Evolutionary conservation across 1,140 invertebrate species (phyloP).

Genomic region (Maconellicoccus hirsutus): DNA sequence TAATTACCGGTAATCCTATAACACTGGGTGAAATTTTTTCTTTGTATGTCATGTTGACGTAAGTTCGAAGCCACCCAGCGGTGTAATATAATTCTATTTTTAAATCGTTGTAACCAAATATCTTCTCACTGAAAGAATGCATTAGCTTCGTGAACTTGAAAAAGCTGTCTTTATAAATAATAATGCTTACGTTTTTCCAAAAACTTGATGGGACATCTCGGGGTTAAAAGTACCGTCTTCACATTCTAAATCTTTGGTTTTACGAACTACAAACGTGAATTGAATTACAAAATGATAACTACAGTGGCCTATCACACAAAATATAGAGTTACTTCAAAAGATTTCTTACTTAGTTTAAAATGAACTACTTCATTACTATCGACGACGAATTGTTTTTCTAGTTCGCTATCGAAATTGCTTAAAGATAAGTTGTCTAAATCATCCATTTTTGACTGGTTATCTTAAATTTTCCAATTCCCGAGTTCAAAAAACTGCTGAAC

Average conservation of each 20-base stretch:
- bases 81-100: constrained; percentile 68
- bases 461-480: too few species aligned
- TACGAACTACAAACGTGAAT: constrained; percentile 44
- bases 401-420: constrained; percentile 8
- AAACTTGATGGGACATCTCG: constrained; percentile 88
- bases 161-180: constrained; percentile 22
- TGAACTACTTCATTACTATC: constrained; percentile 62
- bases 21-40: constrained; percentile 44
- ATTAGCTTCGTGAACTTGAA: constrained; percentile 18
- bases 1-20: constrained; percentile 33
- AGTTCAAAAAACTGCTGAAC: too few species aligned
- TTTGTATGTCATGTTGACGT: constrained; percentile 49
- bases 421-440: neutral
- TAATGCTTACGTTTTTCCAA: constrained; percentile 59
- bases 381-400: constrained; percentile 42
- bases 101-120: constrained; percentile 84
- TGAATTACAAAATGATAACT: constrained; percentile 17
- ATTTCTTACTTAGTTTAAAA: constrained; percentile 61
- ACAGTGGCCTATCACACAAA: neutral
- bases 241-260: constrained; percentile 55
- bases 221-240: constrained; percentile 61
- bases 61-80: constrained; percentile 65
- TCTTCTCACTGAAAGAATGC: constrained; percentile 56
- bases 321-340: too few species aligned
- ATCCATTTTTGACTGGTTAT: too few species aligned